Conservation (phyloP, 2,888 invertebrate genomes). For the Nysson spinosus region DNA sequence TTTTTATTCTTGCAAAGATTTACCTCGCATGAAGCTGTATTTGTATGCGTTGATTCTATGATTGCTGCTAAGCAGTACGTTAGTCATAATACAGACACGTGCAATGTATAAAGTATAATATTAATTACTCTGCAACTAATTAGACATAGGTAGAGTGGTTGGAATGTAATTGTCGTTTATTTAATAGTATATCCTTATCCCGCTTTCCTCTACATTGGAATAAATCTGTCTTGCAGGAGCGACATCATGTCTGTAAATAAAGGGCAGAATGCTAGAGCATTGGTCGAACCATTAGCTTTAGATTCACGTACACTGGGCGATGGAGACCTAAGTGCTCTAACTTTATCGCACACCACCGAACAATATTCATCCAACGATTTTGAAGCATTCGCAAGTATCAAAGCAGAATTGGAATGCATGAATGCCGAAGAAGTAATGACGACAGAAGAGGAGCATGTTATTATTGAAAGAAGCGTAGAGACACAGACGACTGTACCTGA, state of each 20-base stretch:
- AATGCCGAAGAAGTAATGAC: constrained; percentile 75
- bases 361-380: constrained; percentile 73
- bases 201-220: not conserved
- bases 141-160: too few species aligned
- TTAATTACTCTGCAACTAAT: too few species aligned
- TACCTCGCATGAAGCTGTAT: too few species aligned
- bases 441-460: constrained; percentile 65
- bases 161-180: too few species aligned
- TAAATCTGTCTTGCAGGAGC: too few species aligned
- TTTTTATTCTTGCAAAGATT: too few species aligned
- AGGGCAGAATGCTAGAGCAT: constrained; percentile 64
- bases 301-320: constrained; percentile 69
- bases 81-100: too few species aligned
- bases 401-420: constrained; percentile 76
- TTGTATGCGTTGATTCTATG: too few species aligned
- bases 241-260: constrained; percentile 71
- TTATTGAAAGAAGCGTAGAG: constrained; percentile 59
- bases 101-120: too few species aligned
- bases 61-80: too few species aligned
- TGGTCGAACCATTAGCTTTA: constrained; percentile 69
- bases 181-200: too few species aligned
- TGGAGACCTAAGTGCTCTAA: constrained; percentile 70
- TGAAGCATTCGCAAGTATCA: constrained; percentile 76
- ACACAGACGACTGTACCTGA: constrained; percentile 68
- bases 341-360: constrained; percentile 65